A percentile compares a stretch with the other conserved stretches of the same genome.
Conservation (phyloP, 2,888 invertebrate genomes). For the Lasioglossum calceatum region DNA sequence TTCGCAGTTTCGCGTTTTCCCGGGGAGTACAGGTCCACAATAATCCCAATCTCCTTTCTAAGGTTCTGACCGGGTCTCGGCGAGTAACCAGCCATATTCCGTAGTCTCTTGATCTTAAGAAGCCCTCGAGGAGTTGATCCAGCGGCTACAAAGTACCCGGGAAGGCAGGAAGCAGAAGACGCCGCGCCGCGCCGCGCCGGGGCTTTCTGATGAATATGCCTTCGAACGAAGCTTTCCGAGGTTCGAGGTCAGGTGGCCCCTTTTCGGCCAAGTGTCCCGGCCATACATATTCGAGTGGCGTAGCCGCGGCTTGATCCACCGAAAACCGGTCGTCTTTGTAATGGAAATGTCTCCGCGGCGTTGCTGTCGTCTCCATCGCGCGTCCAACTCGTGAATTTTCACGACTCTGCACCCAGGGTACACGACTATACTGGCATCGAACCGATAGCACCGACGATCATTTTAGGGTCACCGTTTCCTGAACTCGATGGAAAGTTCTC, state of each 20-base stretch:
- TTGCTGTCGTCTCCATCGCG: not conserved
- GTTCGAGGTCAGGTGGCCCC: conserved; percentile 55
- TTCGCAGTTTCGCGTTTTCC: not conserved
- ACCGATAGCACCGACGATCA: not conserved
- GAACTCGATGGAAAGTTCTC: not conserved
- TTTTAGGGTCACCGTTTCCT: not conserved
- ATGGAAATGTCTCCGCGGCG: conserved; percentile 72
- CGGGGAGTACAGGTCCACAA: not conserved
- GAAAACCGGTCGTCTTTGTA: conserved; percentile 72
- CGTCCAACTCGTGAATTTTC: conserved; percentile 34
- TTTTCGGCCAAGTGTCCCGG: conserved; percentile 50
- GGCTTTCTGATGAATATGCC: conserved; percentile 35
- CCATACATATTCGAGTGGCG: conserved; percentile 76
- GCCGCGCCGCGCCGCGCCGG: not conserved
- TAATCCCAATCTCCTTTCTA: conserved; percentile 8
- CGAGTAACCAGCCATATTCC: conserved; percentile 31
- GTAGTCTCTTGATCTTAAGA: conserved; percentile 32
- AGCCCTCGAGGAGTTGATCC: conserved; percentile 33
- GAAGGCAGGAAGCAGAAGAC: conserved; percentile 40
- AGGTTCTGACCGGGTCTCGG: not conserved
- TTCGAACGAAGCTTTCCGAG: conserved; percentile 33
- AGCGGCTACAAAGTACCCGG: conserved; percentile 24
- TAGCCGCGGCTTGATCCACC: conserved; percentile 66
- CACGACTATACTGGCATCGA: not conserved
- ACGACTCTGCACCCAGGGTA: not conserved